phyloP scores from a whole-genome alignment of 2,888 invertebrate genomes.

The Creontiades dilutus region DNA sequence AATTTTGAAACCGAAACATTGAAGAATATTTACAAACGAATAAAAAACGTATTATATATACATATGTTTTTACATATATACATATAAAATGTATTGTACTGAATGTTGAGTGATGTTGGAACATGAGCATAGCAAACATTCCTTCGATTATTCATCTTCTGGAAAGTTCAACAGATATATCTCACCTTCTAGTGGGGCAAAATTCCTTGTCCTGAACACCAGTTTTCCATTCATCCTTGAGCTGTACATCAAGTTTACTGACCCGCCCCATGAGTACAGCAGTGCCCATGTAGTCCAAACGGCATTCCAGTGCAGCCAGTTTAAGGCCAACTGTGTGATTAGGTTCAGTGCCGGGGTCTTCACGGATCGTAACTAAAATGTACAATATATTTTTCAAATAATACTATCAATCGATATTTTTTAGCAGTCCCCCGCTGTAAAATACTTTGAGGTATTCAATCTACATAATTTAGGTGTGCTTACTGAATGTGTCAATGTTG shows the following conservation, averaged over 20 bases:
- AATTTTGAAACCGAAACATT: no score
- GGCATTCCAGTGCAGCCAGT: slow-evolving; percentile 91
- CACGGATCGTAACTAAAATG: slow-evolving; percentile 87
- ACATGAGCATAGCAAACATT: no score
- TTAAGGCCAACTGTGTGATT: slow-evolving; percentile 91
- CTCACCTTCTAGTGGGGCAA: slow-evolving; percentile 83
- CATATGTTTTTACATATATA: no score
- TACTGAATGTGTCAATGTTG: slow-evolving; percentile 90
- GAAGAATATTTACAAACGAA: no score
- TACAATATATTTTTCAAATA: background rate
- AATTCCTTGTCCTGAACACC: slow-evolving; percentile 79
- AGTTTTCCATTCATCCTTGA: slow-evolving; percentile 93
- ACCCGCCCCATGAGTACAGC: slow-evolving; percentile 94
- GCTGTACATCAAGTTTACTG: slow-evolving; percentile 87
- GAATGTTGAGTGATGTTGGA: no score
- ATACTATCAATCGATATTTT: no score
- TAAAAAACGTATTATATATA: no score
- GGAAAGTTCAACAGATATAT: background rate
- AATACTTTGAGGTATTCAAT: no score
- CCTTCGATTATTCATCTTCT: no score
- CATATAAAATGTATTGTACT: no score
- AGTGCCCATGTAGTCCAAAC: slow-evolving; percentile 99
- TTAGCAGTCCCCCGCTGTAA: no score
- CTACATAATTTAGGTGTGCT: slow-evolving; percentile 77
- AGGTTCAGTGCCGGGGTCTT: slow-evolving; percentile 93